Conservation (phyloP, 2,888 invertebrate genomes). For the Sarcophaga subvicina region DNA sequence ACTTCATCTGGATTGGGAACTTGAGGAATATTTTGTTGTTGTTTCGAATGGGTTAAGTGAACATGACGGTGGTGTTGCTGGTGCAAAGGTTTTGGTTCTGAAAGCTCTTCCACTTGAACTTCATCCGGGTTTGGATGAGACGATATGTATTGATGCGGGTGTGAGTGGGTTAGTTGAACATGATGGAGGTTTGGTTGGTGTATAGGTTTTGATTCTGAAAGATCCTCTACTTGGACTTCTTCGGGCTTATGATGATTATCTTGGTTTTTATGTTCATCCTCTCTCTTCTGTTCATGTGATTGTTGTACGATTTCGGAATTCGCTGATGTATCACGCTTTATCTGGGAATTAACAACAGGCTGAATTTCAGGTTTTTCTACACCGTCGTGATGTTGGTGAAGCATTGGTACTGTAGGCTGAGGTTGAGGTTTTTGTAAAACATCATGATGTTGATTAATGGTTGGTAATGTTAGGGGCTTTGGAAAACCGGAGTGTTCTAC, state of each 20-base stretch:
- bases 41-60: not conserved
- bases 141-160: conserved; percentile 29
- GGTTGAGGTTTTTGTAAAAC: not conserved
- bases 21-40: conserved; percentile 27
- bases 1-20: conserved; percentile 2
- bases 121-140: not conserved
- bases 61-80: conserved; percentile 6
- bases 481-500: not conserved
- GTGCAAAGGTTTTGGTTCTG: not conserved
- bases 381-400: not conserved
- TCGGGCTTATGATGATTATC: not conserved
- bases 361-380: not conserved
- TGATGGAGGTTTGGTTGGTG: not conserved
- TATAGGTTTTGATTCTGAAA: conserved; percentile 9
- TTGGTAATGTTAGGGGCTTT: not conserved
- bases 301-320: not conserved
- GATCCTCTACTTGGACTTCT: conserved; percentile 12
- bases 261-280: not conserved
- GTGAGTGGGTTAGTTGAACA: not conserved
- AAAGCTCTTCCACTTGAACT: conserved; percentile 15
- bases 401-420: not conserved
- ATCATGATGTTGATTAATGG: not conserved
- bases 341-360: not conserved
- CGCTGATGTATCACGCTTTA: not conserved
- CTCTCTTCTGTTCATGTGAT: not conserved